Conservation (phyloP, 2,113 vertebrate species). For the Alligator sinensis region DNA sequence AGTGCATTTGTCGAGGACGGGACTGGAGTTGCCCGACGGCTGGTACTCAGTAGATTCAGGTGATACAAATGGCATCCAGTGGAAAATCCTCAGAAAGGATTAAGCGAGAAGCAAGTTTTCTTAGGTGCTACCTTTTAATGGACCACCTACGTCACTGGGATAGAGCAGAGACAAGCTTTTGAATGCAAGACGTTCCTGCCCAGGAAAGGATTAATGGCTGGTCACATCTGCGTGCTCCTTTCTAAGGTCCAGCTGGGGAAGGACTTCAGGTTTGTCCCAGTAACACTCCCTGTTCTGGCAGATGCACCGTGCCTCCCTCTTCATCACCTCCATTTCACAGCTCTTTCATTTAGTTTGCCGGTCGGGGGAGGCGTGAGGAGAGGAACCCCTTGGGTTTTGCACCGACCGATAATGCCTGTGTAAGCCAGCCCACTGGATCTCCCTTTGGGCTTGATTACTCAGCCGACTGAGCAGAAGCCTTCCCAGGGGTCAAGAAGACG, state of each 20-base stretch:
- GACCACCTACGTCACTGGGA: too few relatives aligned
- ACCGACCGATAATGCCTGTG: slow-evolving; percentile 9
- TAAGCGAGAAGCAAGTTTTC: too few relatives aligned
- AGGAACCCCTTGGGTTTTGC: slow-evolving; percentile 12
- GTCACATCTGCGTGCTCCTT: not conserved
- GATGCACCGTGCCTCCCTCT: not conserved
- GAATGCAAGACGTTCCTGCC: too few relatives aligned
- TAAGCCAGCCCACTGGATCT: not conserved
- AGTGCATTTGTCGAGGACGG: not conserved
- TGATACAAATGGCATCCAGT: not conserved
- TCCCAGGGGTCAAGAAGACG: slow-evolving; percentile 5
- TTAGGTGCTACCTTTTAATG: too few relatives aligned
- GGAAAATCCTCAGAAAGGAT: not conserved
- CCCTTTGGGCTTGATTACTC: not conserved
- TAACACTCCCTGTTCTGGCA: not conserved
- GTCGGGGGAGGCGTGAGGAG: not conserved
- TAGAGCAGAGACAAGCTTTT: too few relatives aligned
- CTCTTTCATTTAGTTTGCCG: not conserved
- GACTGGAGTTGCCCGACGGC: not conserved
- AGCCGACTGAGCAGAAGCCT: slow-evolving; percentile 30
- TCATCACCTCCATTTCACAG: slow-evolving; percentile 4
- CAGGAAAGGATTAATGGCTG: not conserved
- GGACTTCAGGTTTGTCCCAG: not conserved
- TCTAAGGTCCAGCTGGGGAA: not conserved
- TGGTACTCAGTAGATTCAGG: not conserved